phyloP scores from a whole-genome alignment of 2,888 invertebrate genomes.

The Andrena flavipes region DNA sequence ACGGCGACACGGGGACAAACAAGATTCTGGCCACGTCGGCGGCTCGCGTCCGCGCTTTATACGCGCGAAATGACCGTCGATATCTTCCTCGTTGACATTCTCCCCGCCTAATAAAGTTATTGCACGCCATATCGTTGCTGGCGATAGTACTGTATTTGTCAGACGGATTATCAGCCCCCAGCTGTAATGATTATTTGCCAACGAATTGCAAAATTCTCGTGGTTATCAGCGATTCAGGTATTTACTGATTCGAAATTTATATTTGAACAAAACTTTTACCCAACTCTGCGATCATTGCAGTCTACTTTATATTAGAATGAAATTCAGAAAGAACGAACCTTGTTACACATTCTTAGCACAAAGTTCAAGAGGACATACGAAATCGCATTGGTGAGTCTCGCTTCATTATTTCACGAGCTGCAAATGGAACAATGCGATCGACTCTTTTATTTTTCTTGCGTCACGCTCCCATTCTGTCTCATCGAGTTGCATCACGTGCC shows the following conservation, averaged over 20 bases:
- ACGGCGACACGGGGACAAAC: conserved; percentile 42
- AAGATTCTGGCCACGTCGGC: conserved; percentile 46
- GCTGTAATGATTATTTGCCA: background rate
- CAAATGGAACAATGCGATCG: background rate
- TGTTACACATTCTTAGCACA: background rate
- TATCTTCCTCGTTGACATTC: conserved; percentile 1
- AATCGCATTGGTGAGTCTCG: conserved; percentile 16
- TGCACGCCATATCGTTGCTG: background rate
- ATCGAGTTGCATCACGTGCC: conserved; percentile 41
- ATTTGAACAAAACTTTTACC: no score
- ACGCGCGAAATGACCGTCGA: background rate
- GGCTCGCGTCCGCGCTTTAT: conserved; percentile 5
- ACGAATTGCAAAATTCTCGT: no score
- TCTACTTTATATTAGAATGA: background rate
- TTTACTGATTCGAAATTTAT: no score
- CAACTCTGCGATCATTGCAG: no score
- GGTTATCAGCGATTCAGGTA: no score
- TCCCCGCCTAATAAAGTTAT: conserved; percentile 11
- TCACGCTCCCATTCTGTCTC: conserved; percentile 35
- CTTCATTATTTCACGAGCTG: conserved; percentile 4
- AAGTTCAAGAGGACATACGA: background rate
- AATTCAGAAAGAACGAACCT: background rate
- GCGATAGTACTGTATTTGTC: background rate
- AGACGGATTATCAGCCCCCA: background rate
- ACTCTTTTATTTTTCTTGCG: conserved; percentile 27